phyloP scores from a whole-genome alignment of 2,888 invertebrate species.

The Rhingia rostrata region DNA sequence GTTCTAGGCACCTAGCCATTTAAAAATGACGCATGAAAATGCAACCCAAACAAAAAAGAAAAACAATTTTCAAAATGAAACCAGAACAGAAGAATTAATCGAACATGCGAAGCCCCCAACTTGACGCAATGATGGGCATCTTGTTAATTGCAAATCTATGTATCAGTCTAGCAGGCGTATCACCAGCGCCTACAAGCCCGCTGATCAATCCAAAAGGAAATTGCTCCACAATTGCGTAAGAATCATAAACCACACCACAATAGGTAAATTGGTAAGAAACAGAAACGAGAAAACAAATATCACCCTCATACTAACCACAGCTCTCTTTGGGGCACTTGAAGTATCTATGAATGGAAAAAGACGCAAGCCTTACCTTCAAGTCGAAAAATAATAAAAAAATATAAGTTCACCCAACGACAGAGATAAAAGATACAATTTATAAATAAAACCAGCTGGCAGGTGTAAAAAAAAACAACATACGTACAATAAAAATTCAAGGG shows the following conservation, averaged over 20 bases:
- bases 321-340: neutral
- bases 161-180: neutral
- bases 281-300: slow-evolving; percentile 37
- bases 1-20: neutral
- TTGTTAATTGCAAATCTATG: slow-evolving; percentile 1
- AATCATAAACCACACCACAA: slow-evolving; percentile 7
- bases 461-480: slow-evolving; percentile 28
- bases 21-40: slow-evolving; percentile 1
- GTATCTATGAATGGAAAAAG: slow-evolving; percentile 43
- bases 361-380: slow-evolving; percentile 39
- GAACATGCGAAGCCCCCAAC: neutral
- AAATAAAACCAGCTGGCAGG: slow-evolving; percentile 38
- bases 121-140: slow-evolving; percentile 26
- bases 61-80: slow-evolving; percentile 14
- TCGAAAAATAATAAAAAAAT: slow-evolving; percentile 17
- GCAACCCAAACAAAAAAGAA: slow-evolving; percentile 8
- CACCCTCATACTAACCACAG: slow-evolving; percentile 10
- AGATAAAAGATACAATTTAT: slow-evolving; percentile 22
- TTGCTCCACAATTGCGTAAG: slow-evolving; percentile 43
- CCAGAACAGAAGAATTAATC: slow-evolving; percentile 20
- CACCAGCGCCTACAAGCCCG: slow-evolving; percentile 4
- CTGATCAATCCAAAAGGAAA: slow-evolving; percentile 27
- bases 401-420: slow-evolving; percentile 12
- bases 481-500: slow-evolving; percentile 41
- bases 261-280: slow-evolving; percentile 3